A percentile compares a stretch with the other conserved stretches of the same genome.
phyloP scores from a whole-genome alignment of 2,797 vertebrate species.

The Octomys mimax region DNA sequence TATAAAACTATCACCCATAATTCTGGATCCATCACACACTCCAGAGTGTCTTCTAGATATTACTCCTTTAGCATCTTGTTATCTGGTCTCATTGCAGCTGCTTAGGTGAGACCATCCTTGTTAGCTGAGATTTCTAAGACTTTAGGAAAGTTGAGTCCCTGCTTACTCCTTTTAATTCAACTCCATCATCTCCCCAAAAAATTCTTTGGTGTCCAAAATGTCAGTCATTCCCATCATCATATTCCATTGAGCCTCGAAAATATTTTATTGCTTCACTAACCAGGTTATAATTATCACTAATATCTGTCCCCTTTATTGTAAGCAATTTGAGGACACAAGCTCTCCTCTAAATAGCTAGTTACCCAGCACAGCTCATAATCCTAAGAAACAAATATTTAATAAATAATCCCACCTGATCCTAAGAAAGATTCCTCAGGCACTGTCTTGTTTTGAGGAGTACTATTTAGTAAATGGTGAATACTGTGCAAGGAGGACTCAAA shows the following conservation, averaged over 20 bases:
- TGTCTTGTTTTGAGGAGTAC: slow-evolving; percentile 42
- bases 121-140: neutral
- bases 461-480: slow-evolving; percentile 30
- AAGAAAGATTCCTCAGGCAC: slow-evolving; percentile 3
- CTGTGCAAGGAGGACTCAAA: neutral
- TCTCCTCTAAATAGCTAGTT: neutral
- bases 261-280: slow-evolving; percentile 7
- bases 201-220: neutral
- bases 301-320: neutral
- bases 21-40: neutral
- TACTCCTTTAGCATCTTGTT: neutral
- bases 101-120: neutral
- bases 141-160: slow-evolving; percentile 1
- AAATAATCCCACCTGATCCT: slow-evolving; percentile 22
- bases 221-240: neutral
- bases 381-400: slow-evolving; percentile 10
- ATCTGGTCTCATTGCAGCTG: neutral
- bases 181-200: neutral
- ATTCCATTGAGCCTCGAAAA: slow-evolving; percentile 17
- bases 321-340: neutral
- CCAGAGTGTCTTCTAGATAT: neutral
- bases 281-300: slow-evolving; percentile 51
- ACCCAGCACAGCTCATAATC: slow-evolving; percentile 22
- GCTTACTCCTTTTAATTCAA: slow-evolving; percentile 19
- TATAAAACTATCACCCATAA: neutral